Conservation (phyloP, 1,140 invertebrate genomes). For the Ctenoplectra terminalis region DNA sequence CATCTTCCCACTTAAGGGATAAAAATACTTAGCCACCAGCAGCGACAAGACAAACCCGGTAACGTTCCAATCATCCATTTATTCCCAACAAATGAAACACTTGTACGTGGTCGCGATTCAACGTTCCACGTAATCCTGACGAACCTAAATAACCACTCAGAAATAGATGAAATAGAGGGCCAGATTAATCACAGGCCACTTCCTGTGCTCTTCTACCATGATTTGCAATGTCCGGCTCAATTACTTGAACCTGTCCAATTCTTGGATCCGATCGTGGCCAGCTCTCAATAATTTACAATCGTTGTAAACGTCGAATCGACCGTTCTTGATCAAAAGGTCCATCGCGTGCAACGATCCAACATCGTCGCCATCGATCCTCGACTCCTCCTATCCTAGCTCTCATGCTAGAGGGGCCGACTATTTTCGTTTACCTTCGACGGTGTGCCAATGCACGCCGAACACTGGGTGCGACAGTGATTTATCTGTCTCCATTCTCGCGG, state of each 20-base stretch:
- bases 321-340: neutral
- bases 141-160: neutral
- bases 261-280: neutral
- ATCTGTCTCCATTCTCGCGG: slow-evolving; percentile 42
- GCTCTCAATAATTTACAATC: neutral
- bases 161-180: neutral
- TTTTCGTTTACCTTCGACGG: slow-evolving; percentile 56
- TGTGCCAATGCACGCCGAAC: slow-evolving; percentile 46
- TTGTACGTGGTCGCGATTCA: neutral
- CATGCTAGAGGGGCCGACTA: slow-evolving; percentile 27
- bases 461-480: slow-evolving; percentile 62
- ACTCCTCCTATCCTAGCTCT: neutral
- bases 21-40: too few relatives aligned
- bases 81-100: neutral
- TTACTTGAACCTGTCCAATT: neutral
- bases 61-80: neutral
- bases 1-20: too few relatives aligned
- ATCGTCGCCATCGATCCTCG: neutral
- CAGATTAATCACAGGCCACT: neutral
- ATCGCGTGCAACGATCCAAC: neutral
- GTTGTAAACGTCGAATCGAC: neutral
- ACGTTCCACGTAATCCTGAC: neutral
- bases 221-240: neutral
- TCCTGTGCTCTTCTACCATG: neutral
- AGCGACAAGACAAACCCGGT: neutral